phyloP scores from a whole-genome alignment of 2,888 invertebrate species.

The Colletes collaris region DNA sequence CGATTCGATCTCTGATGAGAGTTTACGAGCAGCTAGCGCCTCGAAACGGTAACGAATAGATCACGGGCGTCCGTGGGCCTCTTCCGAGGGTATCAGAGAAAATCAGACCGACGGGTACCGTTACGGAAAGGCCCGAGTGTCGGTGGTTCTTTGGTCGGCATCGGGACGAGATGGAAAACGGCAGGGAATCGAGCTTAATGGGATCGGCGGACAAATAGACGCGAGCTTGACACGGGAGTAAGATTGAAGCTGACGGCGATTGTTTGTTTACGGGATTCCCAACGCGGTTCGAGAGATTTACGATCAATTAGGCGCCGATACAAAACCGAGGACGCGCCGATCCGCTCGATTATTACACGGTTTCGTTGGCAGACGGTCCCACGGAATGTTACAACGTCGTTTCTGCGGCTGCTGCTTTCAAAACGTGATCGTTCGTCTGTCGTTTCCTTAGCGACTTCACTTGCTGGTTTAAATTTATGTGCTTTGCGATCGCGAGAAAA shows the following conservation, averaged over 20 bases:
- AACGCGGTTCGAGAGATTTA: constrained; percentile 33
- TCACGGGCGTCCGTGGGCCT: constrained; percentile 27
- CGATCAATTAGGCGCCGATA: constrained; percentile 38
- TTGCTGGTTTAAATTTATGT: too few species aligned
- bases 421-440: too few species aligned
- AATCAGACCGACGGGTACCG: constrained; percentile 49
- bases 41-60: constrained; percentile 70
- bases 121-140: constrained; percentile 16
- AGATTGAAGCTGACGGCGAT: constrained; percentile 35
- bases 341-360: constrained; percentile 24
- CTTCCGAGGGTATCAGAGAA: constrained; percentile 42
- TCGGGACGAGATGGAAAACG: background rate
- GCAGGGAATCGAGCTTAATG: constrained; percentile 23
- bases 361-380: too few species aligned
- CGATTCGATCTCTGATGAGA: constrained; percentile 75
- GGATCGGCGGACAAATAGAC: constrained; percentile 31
- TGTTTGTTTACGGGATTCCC: constrained; percentile 34
- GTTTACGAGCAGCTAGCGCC: constrained; percentile 71
- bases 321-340: constrained; percentile 26
- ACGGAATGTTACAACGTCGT: too few species aligned
- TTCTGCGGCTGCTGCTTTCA: too few species aligned
- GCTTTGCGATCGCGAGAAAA: too few species aligned
- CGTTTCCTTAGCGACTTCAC: too few species aligned
- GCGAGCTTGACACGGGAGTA: background rate
- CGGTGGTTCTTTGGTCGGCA: background rate